Evolutionary conservation across 2,888 invertebrate species (phyloP).

Genomic region (Cryptocephalus primarius): DNA sequence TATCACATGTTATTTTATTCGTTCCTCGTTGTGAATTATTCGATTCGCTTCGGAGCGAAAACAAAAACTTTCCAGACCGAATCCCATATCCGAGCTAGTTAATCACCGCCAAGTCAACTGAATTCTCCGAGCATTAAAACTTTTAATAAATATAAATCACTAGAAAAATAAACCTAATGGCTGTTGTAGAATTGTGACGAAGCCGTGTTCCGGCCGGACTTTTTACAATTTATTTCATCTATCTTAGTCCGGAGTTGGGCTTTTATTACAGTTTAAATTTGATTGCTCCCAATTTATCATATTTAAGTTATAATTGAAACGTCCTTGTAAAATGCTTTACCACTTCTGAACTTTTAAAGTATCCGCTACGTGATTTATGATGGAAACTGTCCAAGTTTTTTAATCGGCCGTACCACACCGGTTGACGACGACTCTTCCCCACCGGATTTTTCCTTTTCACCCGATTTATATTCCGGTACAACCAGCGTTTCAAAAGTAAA

Average conservation of each 20-base stretch:
- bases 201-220: slow-evolving; percentile 9
- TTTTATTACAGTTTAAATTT: slow-evolving; percentile 19
- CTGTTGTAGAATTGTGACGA: slow-evolving; percentile 10
- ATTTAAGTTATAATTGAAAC: slow-evolving; percentile 21
- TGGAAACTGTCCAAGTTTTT: slow-evolving; percentile 17
- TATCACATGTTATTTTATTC: no score
- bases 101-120: background rate
- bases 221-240: slow-evolving; percentile 14
- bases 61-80: no score
- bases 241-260: slow-evolving; percentile 15
- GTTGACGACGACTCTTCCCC: slow-evolving; percentile 4
- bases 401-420: slow-evolving; percentile 14
- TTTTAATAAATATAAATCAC: slow-evolving; percentile 6
- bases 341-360: slow-evolving; percentile 20
- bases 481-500: no score
- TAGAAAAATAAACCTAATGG: slow-evolving; percentile 14
- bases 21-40: no score
- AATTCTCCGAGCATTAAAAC: background rate
- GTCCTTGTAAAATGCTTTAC: slow-evolving; percentile 21
- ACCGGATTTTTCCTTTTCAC: no score
- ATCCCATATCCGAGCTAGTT: background rate
- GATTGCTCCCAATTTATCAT: slow-evolving; percentile 22
- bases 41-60: no score
- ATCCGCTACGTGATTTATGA: slow-evolving; percentile 20
- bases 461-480: no score